These are phyloP conservation scores for Rapana venosa DNA, from an alignment of 2,888 invertebrate species.

Conservation along the genomic window DNA sequence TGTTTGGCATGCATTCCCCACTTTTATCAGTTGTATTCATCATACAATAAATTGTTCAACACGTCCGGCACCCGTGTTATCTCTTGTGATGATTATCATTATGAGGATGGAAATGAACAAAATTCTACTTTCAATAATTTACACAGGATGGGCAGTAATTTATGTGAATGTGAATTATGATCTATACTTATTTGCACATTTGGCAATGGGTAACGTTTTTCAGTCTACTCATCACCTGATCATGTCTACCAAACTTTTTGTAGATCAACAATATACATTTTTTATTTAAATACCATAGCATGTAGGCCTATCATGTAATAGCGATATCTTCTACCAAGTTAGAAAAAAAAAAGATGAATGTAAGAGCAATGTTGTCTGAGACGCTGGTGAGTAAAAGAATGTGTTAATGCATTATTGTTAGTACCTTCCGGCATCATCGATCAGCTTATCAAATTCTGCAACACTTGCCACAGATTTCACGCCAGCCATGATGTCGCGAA, in stretches of 20 bases:
- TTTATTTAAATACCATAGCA: no score
- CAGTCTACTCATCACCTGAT: no score
- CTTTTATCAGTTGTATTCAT: neutral
- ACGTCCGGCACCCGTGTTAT: neutral
- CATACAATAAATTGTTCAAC: neutral
- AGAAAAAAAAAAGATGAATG: no score
- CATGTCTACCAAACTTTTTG: no score
- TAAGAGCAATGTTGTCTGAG: neutral
- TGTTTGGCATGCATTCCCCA: neutral
- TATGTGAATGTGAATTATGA: no score
- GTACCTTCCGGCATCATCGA: slow-evolving; percentile 48
- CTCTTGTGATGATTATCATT: neutral
- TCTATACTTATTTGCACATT: no score
- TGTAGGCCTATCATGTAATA: no score
- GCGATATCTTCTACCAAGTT: no score
- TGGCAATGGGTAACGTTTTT: no score
- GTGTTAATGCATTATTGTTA: neutral
- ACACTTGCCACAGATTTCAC: slow-evolving; percentile 46
- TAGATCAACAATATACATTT: no score
- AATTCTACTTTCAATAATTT: no score
- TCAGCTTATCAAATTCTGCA: slow-evolving; percentile 47
- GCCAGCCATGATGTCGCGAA: slow-evolving; percentile 40
- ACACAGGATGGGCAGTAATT: no score
- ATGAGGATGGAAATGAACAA: neutral
- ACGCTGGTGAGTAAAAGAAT: neutral